A percentile compares a stretch with the other conserved stretches of the same genome.
These are phyloP conservation scores for Tachysurus fulvidraco DNA, from an alignment of 2,113 vertebrate species.

Conservation along the genomic window DNA sequence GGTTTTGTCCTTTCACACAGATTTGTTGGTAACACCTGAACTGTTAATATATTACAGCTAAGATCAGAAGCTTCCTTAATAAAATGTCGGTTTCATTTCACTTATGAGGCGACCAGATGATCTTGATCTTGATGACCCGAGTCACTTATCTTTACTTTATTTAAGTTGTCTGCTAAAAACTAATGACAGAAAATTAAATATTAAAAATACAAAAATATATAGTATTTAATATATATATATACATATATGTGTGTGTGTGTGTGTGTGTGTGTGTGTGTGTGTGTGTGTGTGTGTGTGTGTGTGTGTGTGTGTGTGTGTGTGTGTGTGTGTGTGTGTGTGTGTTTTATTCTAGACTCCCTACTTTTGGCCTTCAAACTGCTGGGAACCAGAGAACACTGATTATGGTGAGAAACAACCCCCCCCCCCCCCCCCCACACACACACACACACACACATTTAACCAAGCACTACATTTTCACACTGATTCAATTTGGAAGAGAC, in stretches of 20 bases:
- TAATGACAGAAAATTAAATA: neutral
- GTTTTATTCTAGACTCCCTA: conserved; percentile 77
- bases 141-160: neutral
- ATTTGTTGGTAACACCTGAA: neutral
- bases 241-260: neutral
- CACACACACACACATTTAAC: neutral
- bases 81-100: conserved; percentile 4
- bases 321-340: neutral
- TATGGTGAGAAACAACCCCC: conserved; percentile 27
- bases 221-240: neutral
- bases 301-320: neutral
- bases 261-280: neutral
- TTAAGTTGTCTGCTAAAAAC: neutral
- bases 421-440: neutral
- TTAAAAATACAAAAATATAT: neutral
- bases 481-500: neutral
- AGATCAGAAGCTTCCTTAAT: neutral
- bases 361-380: conserved; percentile 89
- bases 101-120: neutral
- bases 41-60: neutral
- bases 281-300: neutral
- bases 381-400: conserved; percentile 76
- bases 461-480: neutral
- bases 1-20: neutral
- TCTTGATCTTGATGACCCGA: neutral